phyloP scores from a whole-genome alignment of 2,888 invertebrate genomes.

The Leptopterna dolabrata region DNA sequence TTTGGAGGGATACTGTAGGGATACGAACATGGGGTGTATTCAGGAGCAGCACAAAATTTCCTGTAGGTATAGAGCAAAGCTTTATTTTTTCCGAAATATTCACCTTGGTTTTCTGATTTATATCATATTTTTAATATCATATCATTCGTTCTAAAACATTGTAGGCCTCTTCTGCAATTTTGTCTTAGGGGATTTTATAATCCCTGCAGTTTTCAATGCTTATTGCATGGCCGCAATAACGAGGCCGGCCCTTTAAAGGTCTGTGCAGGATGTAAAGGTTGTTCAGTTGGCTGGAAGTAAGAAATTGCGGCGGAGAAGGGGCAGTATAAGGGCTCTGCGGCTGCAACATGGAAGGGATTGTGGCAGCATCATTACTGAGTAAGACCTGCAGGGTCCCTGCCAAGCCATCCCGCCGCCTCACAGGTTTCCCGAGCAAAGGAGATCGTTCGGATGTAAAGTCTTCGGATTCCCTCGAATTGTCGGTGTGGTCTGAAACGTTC shows the following conservation, averaged over 20 bases:
- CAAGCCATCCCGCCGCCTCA: constrained; percentile 6
- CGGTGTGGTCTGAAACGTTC: constrained; percentile 38
- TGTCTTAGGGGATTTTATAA: too few species aligned
- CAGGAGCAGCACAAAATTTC: too few species aligned
- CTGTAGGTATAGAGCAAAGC: too few species aligned
- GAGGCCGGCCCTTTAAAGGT: neutral
- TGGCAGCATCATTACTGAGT: constrained; percentile 35
- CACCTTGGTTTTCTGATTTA: too few species aligned
- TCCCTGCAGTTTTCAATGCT: neutral
- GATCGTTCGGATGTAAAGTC: constrained; percentile 51
- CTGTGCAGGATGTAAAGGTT: neutral
- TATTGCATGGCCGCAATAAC: neutral
- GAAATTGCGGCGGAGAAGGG: neutral
- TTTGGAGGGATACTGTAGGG: too few species aligned
- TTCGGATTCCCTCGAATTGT: constrained; percentile 43
- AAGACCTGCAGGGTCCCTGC: neutral
- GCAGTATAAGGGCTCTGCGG: neutral
- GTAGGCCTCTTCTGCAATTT: too few species aligned
- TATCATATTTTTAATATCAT: too few species aligned
- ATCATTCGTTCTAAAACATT: too few species aligned
- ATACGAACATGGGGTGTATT: too few species aligned
- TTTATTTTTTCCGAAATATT: too few species aligned
- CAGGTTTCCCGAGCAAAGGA: constrained; percentile 14
- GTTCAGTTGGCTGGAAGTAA: neutral
- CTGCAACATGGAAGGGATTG: constrained; percentile 12